Evolutionary conservation across 2,113 vertebrate species (phyloP).

Genomic region (Lethenteron reissneri): DNA sequence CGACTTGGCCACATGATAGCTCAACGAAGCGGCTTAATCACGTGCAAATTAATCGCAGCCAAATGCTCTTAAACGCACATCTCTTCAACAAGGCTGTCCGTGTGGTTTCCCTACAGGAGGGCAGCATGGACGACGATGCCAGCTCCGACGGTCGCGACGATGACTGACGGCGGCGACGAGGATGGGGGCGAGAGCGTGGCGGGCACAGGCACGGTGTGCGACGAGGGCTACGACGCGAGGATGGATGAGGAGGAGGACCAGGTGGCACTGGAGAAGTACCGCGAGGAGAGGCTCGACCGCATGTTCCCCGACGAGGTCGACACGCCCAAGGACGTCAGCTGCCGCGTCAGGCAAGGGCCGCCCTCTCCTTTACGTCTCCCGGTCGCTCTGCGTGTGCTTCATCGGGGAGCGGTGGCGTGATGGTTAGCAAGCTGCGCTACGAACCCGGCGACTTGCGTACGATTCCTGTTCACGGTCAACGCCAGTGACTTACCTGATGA

Average conservation of each 20-base stretch:
- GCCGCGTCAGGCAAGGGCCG: slow-evolving; percentile 44
- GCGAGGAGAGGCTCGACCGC: slow-evolving; percentile 58
- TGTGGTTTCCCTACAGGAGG: slow-evolving; percentile 8
- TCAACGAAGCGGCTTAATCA: too few species aligned
- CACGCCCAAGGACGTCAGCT: slow-evolving; percentile 43
- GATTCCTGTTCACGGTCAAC: too few species aligned
- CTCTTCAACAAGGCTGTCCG: not conserved
- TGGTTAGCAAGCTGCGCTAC: too few species aligned
- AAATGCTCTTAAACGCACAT: too few species aligned
- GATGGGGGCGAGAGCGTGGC: slow-evolving; percentile 24
- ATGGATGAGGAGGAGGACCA: slow-evolving; percentile 49
- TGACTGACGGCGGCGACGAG: slow-evolving; percentile 32
- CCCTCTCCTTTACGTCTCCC: too few species aligned
- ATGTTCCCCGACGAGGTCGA: slow-evolving; percentile 92
- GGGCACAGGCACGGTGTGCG: slow-evolving; percentile 10
- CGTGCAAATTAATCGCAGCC: too few species aligned
- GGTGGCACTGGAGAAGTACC: slow-evolving; percentile 50
- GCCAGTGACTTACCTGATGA: too few species aligned
- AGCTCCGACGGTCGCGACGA: slow-evolving; percentile 23
- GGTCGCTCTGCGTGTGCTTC: too few species aligned
- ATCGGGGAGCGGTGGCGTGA: too few species aligned
- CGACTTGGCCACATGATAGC: too few species aligned
- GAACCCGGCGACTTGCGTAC: too few species aligned
- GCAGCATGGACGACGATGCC: slow-evolving; percentile 18
- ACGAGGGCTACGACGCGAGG: slow-evolving; percentile 50